Evolutionary conservation across 1,140 invertebrate genomes (phyloP).

Genomic region (Drosophila pruinosa): DNA sequence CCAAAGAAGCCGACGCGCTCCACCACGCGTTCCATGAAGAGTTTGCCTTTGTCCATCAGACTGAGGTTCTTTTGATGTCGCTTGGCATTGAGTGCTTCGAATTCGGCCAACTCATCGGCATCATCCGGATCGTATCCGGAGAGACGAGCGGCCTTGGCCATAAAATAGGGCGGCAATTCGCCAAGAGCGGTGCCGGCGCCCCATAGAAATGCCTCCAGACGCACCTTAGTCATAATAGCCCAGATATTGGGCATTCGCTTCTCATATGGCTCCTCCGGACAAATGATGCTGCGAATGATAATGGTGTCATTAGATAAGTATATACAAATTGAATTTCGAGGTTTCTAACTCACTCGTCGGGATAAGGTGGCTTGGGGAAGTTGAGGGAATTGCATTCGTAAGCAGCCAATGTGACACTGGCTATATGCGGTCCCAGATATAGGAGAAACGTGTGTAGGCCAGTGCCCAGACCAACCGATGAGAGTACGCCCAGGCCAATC

Average conservation of each 20-base stretch:
- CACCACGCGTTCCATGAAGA: constrained; percentile 95
- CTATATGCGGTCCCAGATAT: constrained; percentile 96
- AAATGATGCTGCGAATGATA: constrained; percentile 87
- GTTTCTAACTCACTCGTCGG: constrained; percentile 87
- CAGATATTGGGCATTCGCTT: constrained; percentile 87
- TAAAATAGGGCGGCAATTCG: constrained; percentile 98
- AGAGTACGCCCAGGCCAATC: constrained; percentile 97
- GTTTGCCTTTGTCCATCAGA: constrained; percentile 90
- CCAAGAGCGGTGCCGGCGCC: constrained; percentile 98
- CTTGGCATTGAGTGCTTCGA: constrained; percentile 89
- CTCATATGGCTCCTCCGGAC: constrained; percentile 87
- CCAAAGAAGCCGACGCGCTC: constrained; percentile 98
- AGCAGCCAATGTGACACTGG: constrained; percentile 97
- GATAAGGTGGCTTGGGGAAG: constrained; percentile 96
- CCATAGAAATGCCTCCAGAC: constrained; percentile 98
- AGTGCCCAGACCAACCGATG: constrained; percentile 98
- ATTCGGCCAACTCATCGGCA: constrained; percentile 90
- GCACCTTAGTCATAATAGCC: constrained; percentile 97
- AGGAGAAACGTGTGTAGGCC: constrained; percentile 99
- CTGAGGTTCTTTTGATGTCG: constrained; percentile 86
- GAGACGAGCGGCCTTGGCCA: constrained; percentile 95
- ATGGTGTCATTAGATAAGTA: neutral
- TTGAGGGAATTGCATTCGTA: constrained; percentile 97
- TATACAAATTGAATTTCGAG: neutral
- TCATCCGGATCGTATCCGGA: constrained; percentile 89